Evolutionary conservation across 1,140 invertebrate species (phyloP).

Genomic region (Leptopilina clavipes): DNA sequence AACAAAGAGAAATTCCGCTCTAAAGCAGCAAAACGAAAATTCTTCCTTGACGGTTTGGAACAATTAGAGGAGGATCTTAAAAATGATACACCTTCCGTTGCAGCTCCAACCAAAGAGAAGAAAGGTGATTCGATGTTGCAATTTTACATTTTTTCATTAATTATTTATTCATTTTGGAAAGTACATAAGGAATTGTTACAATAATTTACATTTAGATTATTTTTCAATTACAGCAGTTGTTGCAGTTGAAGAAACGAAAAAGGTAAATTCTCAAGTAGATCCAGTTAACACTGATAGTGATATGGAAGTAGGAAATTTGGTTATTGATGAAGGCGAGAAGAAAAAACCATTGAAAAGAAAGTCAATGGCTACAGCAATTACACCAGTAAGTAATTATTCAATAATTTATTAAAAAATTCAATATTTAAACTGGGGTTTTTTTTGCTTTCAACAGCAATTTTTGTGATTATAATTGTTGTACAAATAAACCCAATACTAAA

Average conservation of each 20-base stretch:
- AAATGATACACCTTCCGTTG: constrained; percentile 54
- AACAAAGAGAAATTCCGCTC: constrained; percentile 80
- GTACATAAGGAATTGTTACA: not conserved
- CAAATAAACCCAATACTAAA: constrained; percentile 59
- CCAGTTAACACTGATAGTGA: constrained; percentile 62
- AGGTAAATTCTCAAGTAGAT: not conserved
- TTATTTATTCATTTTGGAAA: not conserved
- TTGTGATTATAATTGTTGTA: constrained; percentile 44
- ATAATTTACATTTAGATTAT: not conserved
- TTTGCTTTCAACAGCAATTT: constrained; percentile 49
- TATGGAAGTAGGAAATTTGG: constrained; percentile 74
- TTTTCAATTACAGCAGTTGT: not conserved
- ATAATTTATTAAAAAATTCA: constrained; percentile 7
- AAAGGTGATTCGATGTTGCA: not conserved
- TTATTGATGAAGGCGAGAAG: constrained; percentile 79
- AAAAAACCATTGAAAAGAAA: constrained; percentile 70
- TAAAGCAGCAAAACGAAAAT: constrained; percentile 78
- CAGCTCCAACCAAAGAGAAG: constrained; percentile 4
- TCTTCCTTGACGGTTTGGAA: constrained; percentile 81
- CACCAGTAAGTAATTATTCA: constrained; percentile 55
- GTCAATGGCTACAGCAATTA: constrained; percentile 55
- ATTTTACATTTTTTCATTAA: not conserved
- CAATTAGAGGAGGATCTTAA: constrained; percentile 77
- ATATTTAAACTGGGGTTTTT: constrained; percentile 33
- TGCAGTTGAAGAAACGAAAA: not conserved